Base-by-base conservation (phyloP, 2,113 vertebrate species). In the Pongo abelii region DNA sequence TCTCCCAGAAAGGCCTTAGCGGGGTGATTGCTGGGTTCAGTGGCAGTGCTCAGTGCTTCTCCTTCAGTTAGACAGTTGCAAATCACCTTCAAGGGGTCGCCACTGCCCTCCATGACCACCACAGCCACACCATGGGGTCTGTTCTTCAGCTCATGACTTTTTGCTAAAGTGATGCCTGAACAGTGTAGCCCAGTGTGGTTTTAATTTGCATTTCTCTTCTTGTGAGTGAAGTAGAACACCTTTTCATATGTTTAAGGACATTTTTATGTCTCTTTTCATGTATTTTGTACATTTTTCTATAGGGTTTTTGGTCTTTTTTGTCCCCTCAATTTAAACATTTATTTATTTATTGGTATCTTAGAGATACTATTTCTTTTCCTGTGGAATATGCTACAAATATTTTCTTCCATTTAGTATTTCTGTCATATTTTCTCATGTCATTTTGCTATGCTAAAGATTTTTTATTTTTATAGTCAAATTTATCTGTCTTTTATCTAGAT, bases 401-500 rank as follows among this genome's bases (percentile, higher is more conserved):
- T 93, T 92, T 95, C 48, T 59, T 72, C 69, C 11, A 27, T 80
- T 80, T 57, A 84, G 55, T 57, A n/a, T 69, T 89, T 84, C 32
- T 84, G 84, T 61, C 72, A 16, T 87, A 35, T 84, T 94, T 83
- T 72, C 77, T 77, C 67, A 35, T 52, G 50, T 11, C 22, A 72
- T 96, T 92, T 79, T 93, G 52, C 48, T 40, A 23, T 91, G 30
- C 30, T 77, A 55, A 80, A 61, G 5, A 11, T 55, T 97, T 96
- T 89, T 77, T 30, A 64, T 90, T 90, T 83, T 96, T 89, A 52
- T n/a, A 23, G 32, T 94, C 35, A 25, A 84, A 64, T 94, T 80
- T 72, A 94, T 81, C 40, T 89, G 14, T 80, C 38, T 38, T 84
- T 38, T 84, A 61, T 93, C 74, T 69, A 10, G 30, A 46, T 67